Evolutionary conservation across 2,113 vertebrate species (phyloP).

Genomic region (Nibea albiflora): DNA sequence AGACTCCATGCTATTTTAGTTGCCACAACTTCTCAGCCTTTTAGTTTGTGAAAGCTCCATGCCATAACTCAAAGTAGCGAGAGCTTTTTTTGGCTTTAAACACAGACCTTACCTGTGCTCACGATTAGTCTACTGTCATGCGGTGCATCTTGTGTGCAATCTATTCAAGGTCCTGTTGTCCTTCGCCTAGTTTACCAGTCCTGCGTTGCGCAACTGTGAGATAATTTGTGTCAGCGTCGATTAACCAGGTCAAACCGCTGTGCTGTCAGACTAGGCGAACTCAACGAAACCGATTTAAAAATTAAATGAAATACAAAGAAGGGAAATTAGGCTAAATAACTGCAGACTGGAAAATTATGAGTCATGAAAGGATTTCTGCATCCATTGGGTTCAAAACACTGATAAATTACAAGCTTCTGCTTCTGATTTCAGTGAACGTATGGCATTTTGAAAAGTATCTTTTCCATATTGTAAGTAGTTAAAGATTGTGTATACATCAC

Average conservation of each 20-base stretch:
- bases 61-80: conserved; percentile 42
- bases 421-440: not conserved
- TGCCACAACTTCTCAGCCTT: conserved; percentile 5
- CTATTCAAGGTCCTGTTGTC: conserved; percentile 67
- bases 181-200: conserved; percentile 63
- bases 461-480: conserved; percentile 1
- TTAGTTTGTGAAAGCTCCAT: conserved; percentile 17
- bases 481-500: conserved; percentile 8
- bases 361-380: conserved; percentile 2
- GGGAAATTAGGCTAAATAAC: not conserved
- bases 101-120: conserved; percentile 38
- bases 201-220: conserved; percentile 26
- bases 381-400: not conserved
- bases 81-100: conserved; percentile 41
- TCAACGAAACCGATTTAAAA: not conserved
- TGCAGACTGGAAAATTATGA: conserved; percentile 8
- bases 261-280: not conserved
- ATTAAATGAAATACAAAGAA: not conserved
- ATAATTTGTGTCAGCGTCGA: conserved; percentile 52
- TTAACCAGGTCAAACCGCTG: conserved; percentile 58
- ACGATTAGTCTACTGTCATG: conserved; percentile 61
- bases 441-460: not conserved
- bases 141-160: conserved; percentile 37
- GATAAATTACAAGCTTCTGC: conserved; percentile 8
- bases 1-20: not conserved